Base-by-base conservation (phyloP, 2,113 vertebrate species). In the Tyto alba region DNA sequence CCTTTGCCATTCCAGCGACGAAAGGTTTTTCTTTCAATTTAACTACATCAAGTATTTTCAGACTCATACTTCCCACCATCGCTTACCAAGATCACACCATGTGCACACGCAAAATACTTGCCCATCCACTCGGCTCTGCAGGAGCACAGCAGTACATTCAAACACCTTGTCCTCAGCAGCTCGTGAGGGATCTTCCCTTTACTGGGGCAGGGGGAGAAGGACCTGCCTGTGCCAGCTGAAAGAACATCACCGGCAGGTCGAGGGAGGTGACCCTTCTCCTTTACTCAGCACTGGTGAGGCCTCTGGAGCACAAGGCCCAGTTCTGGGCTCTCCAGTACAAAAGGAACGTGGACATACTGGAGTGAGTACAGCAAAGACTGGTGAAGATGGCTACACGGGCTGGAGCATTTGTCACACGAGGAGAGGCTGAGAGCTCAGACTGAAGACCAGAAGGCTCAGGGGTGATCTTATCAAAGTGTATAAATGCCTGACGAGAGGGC, bases 161-260 rank as follows among this genome's bases (percentile, higher is more conserved):
- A 77, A 87, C 55, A 47, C 7, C 36, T 52, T 1, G 0, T 48
- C 48, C 55, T 29, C 32, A 23, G n/a, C 14, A 34, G 32, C 34
- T 45, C 8, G 1, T 43, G 20, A 78, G 56, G 20, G 5, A 47
- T 53, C 19, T 50, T 68, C 63, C 38, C n/a, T 75, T 83, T 30
- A 17, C 41, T 50, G 43, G 6, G 21, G 10, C 45, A 57, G 36
- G 27, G 20, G 29, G 16, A 72, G 45, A 47, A 13, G 34, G 5
- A 43, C 6, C 40, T 36, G 13, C 38, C 25, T 32, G 40, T 38
- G 66, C 34, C 25, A 50, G 10, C 74, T n/a, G 23, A 45, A 66
- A 72, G 12, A 52, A 27, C 9, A 2, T 14, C 5, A 6, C 21
- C 60, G 86, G 56, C 23, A 62, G 21, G 14, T 30, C 0, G 0